Evolutionary conservation across 2,113 vertebrate genomes (phyloP).

Genomic region (Menidia beryllina): DNA sequence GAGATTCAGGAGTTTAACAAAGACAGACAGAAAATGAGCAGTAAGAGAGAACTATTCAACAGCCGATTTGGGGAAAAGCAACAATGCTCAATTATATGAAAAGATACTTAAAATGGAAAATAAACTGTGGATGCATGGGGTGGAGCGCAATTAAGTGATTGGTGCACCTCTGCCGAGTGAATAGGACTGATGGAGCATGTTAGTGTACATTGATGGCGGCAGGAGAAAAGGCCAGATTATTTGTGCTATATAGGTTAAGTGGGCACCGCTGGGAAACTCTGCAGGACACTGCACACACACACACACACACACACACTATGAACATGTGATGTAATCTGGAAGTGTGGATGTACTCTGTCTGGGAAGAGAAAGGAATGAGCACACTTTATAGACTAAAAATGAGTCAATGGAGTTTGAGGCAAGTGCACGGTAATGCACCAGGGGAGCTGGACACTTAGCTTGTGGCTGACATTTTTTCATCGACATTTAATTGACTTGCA

Average conservation of each 20-base stretch:
- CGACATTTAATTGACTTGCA: constrained; percentile 2
- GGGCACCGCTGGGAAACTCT: constrained; percentile 29
- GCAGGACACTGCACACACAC: constrained; percentile 7
- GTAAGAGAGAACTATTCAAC: not conserved
- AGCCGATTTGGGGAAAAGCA: not conserved
- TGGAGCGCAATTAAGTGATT: constrained; percentile 15
- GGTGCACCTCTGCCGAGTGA: constrained; percentile 13
- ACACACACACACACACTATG: constrained; percentile 10
- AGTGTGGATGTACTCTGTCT: constrained; percentile 9
- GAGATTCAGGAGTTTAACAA: constrained; percentile 1
- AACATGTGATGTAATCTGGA: constrained; percentile 18
- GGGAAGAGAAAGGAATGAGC: constrained; percentile 20
- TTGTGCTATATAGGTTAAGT: constrained; percentile 63
- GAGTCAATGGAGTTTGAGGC: constrained; percentile 6
- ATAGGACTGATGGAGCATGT: constrained; percentile 40
- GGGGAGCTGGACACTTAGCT: constrained; percentile 1
- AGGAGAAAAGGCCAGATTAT: constrained; percentile 40
- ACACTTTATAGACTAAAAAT: constrained; percentile 18
- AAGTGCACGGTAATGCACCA: constrained; percentile 8
- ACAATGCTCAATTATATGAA: constrained; percentile 4
- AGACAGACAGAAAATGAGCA: not conserved
- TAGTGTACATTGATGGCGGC: constrained; percentile 39
- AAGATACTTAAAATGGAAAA: constrained; percentile 1
- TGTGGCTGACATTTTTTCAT: not conserved
- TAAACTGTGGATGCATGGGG: not conserved